Evolutionary conservation across 2,888 invertebrate species (phyloP).

Genomic region (Athalia rosae): DNA sequence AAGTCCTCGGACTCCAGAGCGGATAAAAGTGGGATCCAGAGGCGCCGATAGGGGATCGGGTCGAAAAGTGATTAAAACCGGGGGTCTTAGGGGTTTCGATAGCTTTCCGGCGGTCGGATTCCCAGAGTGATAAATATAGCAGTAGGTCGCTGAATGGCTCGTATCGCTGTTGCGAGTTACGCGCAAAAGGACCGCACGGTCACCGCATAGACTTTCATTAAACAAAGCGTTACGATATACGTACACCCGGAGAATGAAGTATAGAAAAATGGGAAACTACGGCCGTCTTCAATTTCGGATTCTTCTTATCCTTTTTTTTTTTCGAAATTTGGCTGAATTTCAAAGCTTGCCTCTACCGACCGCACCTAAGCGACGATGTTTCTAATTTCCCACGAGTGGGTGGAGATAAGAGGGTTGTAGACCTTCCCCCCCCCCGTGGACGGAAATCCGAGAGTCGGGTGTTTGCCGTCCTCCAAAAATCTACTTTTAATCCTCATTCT

Average conservation of each 20-base stretch:
- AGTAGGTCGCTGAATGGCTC: neutral
- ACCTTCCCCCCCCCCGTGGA: slow-evolving; percentile 30
- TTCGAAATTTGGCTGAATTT: neutral
- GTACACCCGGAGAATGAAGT: neutral
- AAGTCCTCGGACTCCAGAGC: slow-evolving; percentile 11
- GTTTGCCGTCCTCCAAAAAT: slow-evolving; percentile 24
- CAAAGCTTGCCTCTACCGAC: too few relatives aligned
- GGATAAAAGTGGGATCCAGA: slow-evolving; percentile 18
- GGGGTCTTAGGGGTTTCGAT: slow-evolving; percentile 27
- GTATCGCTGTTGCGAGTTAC: neutral
- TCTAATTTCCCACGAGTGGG: slow-evolving; percentile 62
- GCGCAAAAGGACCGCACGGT: neutral
- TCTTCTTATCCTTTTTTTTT: neutral
- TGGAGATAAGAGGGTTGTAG: slow-evolving; percentile 54
- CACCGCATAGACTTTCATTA: slow-evolving; percentile 23
- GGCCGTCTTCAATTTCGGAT: slow-evolving; percentile 23
- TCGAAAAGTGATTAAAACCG: slow-evolving; percentile 36
- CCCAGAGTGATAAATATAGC: slow-evolving; percentile 2
- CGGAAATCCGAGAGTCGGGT: slow-evolving; percentile 18
- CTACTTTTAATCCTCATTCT: slow-evolving; percentile 34
- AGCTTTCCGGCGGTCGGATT: neutral
- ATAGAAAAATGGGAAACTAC: neutral
- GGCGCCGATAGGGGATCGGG: slow-evolving; percentile 9
- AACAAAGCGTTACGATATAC: slow-evolving; percentile 34
- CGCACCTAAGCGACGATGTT: slow-evolving; percentile 48